Percentiles rank a stretch among this genome's conserved stretches.
Conservation (phyloP, 30 jellyfish, hydroid and myxozoan species). For the Aurelia sp. region DNA sequence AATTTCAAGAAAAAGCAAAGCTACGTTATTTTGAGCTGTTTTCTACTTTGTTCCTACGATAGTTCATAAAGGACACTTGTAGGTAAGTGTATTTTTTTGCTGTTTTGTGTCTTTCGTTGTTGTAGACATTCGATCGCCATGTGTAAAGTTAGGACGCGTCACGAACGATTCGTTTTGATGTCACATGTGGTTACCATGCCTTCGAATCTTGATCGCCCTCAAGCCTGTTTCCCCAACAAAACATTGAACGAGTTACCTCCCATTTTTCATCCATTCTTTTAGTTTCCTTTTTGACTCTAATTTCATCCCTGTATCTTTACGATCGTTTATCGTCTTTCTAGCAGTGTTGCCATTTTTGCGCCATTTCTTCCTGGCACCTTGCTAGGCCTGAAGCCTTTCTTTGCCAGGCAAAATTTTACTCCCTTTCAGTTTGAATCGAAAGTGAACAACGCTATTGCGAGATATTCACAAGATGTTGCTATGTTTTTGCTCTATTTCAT, state of each 20-base stretch:
- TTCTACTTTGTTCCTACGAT: background rate
- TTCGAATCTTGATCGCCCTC: slow-evolving; percentile 42
- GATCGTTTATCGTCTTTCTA: background rate
- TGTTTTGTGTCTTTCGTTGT: background rate
- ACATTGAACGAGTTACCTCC: no score
- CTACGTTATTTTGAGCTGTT: slow-evolving; percentile 14
- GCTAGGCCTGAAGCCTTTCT: slow-evolving; percentile 35
- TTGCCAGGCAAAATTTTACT: background rate
- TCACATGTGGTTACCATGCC: slow-evolving; percentile 89
- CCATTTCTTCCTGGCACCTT: background rate
- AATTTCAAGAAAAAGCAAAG: slow-evolving; percentile 32
- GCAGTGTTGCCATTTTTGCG: slow-evolving; percentile 71
- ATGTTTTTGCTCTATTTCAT: no score
- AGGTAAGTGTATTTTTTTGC: slow-evolving; percentile 23
- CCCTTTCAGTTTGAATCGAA: background rate
- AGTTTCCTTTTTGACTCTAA: no score
- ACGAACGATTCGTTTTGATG: slow-evolving; percentile 63
- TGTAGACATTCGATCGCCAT: slow-evolving; percentile 55
- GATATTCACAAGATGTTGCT: background rate
- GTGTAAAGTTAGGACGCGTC: slow-evolving; percentile 62
- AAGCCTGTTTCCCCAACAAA: background rate
- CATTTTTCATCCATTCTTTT: no score
- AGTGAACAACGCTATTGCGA: slow-evolving; percentile 14
- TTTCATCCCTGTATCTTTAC: no score
- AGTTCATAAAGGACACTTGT: background rate